These are phyloP conservation scores for Nansenia antarctica DNA, from an alignment of 2,113 vertebrate genomes.

Conservation along the genomic window DNA sequence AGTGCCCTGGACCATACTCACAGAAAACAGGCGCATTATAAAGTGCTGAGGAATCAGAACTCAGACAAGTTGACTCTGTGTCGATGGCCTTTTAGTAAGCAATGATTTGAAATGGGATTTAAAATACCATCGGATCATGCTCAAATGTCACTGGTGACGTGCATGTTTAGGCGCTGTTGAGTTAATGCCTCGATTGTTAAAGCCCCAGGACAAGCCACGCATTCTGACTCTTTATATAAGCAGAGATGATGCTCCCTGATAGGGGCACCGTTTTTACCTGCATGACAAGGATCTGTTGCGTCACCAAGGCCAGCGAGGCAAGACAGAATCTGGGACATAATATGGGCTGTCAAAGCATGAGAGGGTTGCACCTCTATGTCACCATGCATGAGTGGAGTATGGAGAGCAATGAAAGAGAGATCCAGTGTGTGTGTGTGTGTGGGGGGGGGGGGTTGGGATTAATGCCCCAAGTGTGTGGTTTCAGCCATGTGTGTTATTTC, in stretches of 20 bases:
- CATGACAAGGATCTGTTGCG: not conserved
- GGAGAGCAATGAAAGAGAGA: not conserved
- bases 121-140: not conserved
- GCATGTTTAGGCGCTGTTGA: not conserved
- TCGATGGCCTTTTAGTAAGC: not conserved
- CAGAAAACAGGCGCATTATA: not conserved
- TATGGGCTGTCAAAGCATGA: not conserved
- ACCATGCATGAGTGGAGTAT: not conserved
- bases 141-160: not conserved
- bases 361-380: not conserved
- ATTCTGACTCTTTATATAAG: not conserved
- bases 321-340: not conserved
- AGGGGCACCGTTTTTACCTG: not conserved
- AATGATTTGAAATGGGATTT: not conserved
- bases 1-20: not conserved
- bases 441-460: not conserved
- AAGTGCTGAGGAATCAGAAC: not conserved
- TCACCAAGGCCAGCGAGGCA: not conserved
- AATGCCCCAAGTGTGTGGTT: not conserved
- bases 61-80: not conserved
- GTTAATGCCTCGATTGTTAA: not conserved
- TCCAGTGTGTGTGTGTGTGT: not conserved
- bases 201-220: not conserved
- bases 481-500: slow-evolving; percentile 13
- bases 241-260: not conserved